These are phyloP conservation scores for Arbacia lixula DNA, from an alignment of 53 echinoderm and acorn worm species.

Conservation along the genomic window DNA sequence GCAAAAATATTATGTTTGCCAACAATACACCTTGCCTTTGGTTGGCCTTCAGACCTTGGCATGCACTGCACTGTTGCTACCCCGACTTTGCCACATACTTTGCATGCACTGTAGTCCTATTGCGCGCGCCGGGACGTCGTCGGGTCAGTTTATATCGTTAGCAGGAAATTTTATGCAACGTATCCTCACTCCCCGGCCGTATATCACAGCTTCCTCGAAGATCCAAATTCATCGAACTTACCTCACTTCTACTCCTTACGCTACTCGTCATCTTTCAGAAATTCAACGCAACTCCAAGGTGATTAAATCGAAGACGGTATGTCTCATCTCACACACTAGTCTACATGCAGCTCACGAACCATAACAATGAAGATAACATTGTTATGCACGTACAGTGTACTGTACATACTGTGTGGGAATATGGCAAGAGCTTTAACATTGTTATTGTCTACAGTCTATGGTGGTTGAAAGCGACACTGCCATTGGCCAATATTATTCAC, in stretches of 20 bases:
- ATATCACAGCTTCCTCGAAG: neutral
- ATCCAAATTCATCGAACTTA: constrained; percentile 11
- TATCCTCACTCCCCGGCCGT: neutral
- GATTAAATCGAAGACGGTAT: constrained; percentile 1
- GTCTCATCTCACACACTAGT: constrained; percentile 14
- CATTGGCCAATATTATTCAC: constrained; percentile 43
- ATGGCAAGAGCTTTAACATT: constrained; percentile 46
- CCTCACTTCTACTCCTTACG: constrained; percentile 90
- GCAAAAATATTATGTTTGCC: too few species aligned
- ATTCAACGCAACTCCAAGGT: constrained; percentile 1
- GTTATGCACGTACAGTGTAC: constrained; percentile 17
- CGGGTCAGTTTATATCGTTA: too few species aligned
- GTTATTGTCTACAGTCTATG: constrained; percentile 8
- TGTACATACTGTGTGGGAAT: constrained; percentile 17
- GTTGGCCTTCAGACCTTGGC: too few species aligned
- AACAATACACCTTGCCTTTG: too few species aligned
- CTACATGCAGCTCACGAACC: constrained; percentile 12
- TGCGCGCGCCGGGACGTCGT: too few species aligned
- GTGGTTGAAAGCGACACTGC: constrained; percentile 5
- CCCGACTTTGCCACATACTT: too few species aligned
- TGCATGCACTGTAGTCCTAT: too few species aligned
- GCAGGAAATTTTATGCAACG: too few species aligned
- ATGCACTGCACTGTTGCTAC: too few species aligned
- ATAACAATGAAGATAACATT: constrained; percentile 49
- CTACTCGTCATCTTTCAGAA: constrained; percentile 82